Conservation (phyloP, 2,888 invertebrate species). For the Tipula lateralis region DNA sequence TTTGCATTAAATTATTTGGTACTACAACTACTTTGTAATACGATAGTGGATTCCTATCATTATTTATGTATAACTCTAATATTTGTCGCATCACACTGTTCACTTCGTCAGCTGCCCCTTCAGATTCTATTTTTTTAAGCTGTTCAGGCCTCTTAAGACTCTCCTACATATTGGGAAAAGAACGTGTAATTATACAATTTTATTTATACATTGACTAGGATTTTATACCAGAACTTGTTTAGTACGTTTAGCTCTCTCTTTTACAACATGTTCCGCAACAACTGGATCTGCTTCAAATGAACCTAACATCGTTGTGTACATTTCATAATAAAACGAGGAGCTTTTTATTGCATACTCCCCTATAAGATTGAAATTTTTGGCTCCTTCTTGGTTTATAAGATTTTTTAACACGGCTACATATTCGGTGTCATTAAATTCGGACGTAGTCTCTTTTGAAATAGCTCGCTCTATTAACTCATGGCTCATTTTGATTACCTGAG, state of each 20-base stretch:
- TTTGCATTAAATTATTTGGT: constrained; percentile 53
- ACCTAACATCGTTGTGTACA: constrained; percentile 37
- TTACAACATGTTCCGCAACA: constrained; percentile 39
- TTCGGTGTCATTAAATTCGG: constrained; percentile 6
- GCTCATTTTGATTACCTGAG: constrained; percentile 45
- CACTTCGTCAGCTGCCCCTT: neutral
- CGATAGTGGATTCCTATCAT: constrained; percentile 50
- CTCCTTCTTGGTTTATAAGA: neutral
- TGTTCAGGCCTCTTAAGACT: constrained; percentile 51
- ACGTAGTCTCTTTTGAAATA: neutral
- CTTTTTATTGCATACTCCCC: neutral
- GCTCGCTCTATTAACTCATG: constrained; percentile 41
- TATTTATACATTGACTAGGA: neutral
- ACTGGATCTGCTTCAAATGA: constrained; percentile 43
- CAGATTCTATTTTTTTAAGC: constrained; percentile 42
- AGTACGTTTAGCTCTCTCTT: constrained; percentile 44
- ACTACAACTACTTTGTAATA: constrained; percentile 55
- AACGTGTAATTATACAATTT: too few relatives aligned
- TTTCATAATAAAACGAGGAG: neutral
- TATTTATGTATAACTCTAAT: constrained; percentile 41
- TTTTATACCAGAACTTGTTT: constrained; percentile 38
- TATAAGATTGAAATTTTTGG: neutral
- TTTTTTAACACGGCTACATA: constrained; percentile 16
- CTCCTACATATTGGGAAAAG: constrained; percentile 37
- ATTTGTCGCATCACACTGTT: neutral